Evolutionary conservation across 2,888 invertebrate species (phyloP), one percentile per base, ranked within the genome.

Genomic region (Alcis repandata): DNA sequence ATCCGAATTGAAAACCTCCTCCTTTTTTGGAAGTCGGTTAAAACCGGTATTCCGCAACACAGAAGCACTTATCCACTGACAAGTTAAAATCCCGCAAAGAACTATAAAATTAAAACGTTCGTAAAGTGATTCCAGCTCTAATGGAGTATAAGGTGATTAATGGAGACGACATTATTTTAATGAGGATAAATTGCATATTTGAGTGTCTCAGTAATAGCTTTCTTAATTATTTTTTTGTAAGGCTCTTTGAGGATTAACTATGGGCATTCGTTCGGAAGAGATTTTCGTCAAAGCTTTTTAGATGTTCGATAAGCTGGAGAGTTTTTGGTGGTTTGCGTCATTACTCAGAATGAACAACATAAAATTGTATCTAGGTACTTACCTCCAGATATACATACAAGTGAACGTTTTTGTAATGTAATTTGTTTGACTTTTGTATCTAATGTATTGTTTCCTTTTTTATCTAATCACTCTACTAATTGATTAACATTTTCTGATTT

Each of bases 101-200:
- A 70, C 69, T 71, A 78, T 78, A 81, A 83, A 86, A 85, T 86
- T 82, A 85, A 86, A 88, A 83, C 79, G 82, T 82, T 82, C 84
- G 77, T 56, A 73, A 80, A 78, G 82, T 78, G 82, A 87, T 85
- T 86, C 76, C 78, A 75, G 71, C 81, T 76, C 84, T 89, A 90
- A 90, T 90, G 90, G 90, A 83, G 79, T 88, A 79, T 78, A 78
- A 80, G 82, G 87, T 90, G 90, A 91, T 91, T 88, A 90, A 91
- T 88, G 70, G 73, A 82, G 87, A 75, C 82, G 88, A 86, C 88
- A 87, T 88, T 89, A 87, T 82, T 85, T 87, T 89, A 91, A 91
- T 91, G 90, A 90, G 88, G 88, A 90, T 86, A 86, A 90, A 91
- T 90, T 86, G 87, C 87, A 89, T 87, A 86, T 87, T 87, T 82